Percentiles rank a stretch among this genome's conserved stretches.
Evolutionary conservation across 2,888 invertebrate genomes (phyloP).

Genomic region (Sinhomidia bicolor): DNA sequence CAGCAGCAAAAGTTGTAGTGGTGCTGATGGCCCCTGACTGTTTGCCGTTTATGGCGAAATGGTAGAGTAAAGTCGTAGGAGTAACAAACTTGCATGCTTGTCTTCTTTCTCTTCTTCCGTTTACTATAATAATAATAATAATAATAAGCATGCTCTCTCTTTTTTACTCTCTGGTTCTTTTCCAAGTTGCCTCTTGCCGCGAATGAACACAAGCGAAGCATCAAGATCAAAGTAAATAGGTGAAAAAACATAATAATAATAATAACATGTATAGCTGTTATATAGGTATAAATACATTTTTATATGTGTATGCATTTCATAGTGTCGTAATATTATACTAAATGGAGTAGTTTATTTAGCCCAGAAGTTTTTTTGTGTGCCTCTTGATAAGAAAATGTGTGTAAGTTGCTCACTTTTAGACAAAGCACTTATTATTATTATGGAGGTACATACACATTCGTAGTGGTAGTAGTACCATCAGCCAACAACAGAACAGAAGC

Average conservation of each 20-base stretch:
- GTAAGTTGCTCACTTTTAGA: slow-evolving; percentile 28
- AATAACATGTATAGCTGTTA: neutral
- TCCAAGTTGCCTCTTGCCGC: too few relatives aligned
- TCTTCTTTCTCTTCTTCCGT: slow-evolving; percentile 10
- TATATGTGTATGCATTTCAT: too few relatives aligned
- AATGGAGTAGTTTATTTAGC: slow-evolving; percentile 27
- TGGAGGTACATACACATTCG: too few relatives aligned
- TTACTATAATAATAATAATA: neutral
- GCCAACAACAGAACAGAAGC: neutral
- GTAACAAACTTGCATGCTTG: slow-evolving; percentile 43
- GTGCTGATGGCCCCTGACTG: neutral
- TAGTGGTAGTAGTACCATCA: neutral
- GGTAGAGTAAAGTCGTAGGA: slow-evolving; percentile 32
- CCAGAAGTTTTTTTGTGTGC: neutral
- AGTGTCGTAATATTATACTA: neutral
- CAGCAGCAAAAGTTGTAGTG: neutral
- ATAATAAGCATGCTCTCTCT: neutral
- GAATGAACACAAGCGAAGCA: neutral
- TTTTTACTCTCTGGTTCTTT: neutral
- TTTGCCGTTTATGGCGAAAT: neutral
- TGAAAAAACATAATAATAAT: neutral
- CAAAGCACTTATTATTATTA: neutral
- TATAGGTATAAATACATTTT: neutral
- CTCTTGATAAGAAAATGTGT: slow-evolving; percentile 21
- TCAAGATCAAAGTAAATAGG: neutral